These are phyloP conservation scores for Bradypus variegatus DNA, from an alignment of 2,797 vertebrate species.

Conservation along the genomic window DNA sequence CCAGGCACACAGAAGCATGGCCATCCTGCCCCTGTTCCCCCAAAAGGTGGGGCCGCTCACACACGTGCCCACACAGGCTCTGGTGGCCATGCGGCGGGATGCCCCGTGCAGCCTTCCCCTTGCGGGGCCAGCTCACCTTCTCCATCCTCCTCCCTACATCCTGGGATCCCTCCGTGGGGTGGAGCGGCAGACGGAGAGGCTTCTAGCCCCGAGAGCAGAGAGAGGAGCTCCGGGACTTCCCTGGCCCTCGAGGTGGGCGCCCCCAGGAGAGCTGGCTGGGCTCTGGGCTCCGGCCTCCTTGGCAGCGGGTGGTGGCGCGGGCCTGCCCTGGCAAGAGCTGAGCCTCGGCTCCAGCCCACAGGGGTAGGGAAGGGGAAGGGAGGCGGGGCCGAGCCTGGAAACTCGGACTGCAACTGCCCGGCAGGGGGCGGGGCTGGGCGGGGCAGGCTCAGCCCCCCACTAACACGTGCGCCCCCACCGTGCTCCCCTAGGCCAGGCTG, in stretches of 20 bases:
- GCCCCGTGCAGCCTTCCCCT: background rate
- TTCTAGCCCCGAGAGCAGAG: background rate
- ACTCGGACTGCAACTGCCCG: background rate
- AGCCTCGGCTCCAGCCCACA: constrained; percentile 27
- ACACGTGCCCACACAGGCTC: background rate
- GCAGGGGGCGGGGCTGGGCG: background rate
- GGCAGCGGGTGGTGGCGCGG: background rate
- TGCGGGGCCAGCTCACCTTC: constrained; percentile 37
- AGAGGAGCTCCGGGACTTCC: background rate
- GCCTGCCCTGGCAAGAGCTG: constrained; percentile 21
- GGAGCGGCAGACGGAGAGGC: background rate
- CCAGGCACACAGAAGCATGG: rapidly evolving
- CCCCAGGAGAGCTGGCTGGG: background rate
- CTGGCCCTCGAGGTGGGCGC: rapidly evolving
- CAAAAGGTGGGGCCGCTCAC: background rate
- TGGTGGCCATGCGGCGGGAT: background rate
- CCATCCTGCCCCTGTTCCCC: background rate
- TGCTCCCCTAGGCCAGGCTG: rapidly evolving
- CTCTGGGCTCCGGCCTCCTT: background rate
- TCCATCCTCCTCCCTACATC: background rate
- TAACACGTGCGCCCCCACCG: background rate
- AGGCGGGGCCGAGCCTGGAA: background rate
- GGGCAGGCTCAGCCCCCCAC: background rate
- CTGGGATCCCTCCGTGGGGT: background rate
- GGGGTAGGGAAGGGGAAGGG: background rate